Evolutionary conservation across 2,113 vertebrate genomes (phyloP).

Genomic region (Dunckerocampus dactyliophorus): DNA sequence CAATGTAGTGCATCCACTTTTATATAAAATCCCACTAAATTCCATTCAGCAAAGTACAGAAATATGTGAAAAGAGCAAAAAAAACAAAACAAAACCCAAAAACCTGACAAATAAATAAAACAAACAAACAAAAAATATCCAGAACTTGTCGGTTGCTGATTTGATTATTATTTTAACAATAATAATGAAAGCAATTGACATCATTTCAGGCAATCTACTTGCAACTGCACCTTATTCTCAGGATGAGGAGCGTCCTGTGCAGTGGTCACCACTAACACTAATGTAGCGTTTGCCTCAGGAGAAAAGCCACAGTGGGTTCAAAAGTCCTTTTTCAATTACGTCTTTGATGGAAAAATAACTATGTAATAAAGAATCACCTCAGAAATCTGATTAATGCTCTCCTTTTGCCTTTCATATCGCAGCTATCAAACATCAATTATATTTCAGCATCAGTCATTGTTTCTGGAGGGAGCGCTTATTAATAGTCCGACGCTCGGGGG

Average conservation of each 20-base stretch:
- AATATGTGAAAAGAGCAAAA: no score
- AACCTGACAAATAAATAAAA: background rate
- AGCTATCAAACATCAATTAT: conserved; percentile 57
- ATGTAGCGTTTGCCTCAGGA: background rate
- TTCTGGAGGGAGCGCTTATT: conserved; percentile 61
- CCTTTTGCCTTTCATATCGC: conserved; percentile 39
- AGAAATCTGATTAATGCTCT: conserved; percentile 52
- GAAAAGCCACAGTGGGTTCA: background rate
- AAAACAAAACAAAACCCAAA: no score
- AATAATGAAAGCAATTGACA: background rate
- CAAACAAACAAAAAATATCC: background rate
- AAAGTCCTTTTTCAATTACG: conserved; percentile 4
- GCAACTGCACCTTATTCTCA: background rate
- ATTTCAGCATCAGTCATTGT: conserved; percentile 58
- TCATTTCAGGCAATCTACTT: background rate
- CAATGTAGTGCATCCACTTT: background rate
- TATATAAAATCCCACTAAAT: background rate
- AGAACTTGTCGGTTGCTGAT: background rate
- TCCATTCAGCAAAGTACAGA: no score
- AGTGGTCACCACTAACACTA: background rate
- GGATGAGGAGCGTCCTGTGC: background rate
- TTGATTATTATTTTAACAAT: background rate
- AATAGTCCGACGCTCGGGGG: conserved; percentile 48
- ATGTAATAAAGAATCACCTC: conserved; percentile 8
- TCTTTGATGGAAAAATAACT: conserved; percentile 5